These are phyloP conservation scores for Coranthus polyacanthus DNA, from an alignment of 2,797 vertebrate genomes.

Conservation along the genomic window DNA sequence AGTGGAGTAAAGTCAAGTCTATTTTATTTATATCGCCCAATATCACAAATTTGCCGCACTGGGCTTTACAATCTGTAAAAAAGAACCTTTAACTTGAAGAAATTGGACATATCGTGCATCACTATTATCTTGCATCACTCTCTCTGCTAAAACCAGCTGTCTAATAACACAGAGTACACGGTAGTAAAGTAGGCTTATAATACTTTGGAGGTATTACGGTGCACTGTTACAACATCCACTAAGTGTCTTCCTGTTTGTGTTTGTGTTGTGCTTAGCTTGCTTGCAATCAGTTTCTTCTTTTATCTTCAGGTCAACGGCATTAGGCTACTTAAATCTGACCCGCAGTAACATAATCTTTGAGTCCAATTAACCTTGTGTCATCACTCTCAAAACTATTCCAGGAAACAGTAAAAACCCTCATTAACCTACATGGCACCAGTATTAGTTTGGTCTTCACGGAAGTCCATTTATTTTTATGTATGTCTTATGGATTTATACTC, in stretches of 20 bases:
- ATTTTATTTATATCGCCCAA: too few species aligned
- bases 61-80: too few species aligned
- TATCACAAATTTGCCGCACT: too few species aligned
- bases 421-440: slow-evolving; percentile 70
- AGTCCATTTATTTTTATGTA: slow-evolving; percentile 45
- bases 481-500: slow-evolving; percentile 27
- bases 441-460: slow-evolving; percentile 33
- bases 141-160: too few species aligned
- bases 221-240: too few species aligned
- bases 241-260: background rate
- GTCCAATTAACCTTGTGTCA: slow-evolving; percentile 76
- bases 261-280: background rate
- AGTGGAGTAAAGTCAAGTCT: too few species aligned
- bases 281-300: slow-evolving; percentile 33
- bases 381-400: slow-evolving; percentile 58
- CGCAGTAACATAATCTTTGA: slow-evolving; percentile 73
- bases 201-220: too few species aligned
- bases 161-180: too few species aligned
- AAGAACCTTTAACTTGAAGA: too few species aligned
- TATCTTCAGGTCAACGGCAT: slow-evolving; percentile 42
- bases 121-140: too few species aligned
- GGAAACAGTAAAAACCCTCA: slow-evolving; percentile 67
- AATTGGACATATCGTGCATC: too few species aligned
- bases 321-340: slow-evolving; percentile 63
- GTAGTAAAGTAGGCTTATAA: too few species aligned